Evolutionary conservation across 2,888 invertebrate species (phyloP).

Genomic region (Lepetodrilus schrolli): DNA sequence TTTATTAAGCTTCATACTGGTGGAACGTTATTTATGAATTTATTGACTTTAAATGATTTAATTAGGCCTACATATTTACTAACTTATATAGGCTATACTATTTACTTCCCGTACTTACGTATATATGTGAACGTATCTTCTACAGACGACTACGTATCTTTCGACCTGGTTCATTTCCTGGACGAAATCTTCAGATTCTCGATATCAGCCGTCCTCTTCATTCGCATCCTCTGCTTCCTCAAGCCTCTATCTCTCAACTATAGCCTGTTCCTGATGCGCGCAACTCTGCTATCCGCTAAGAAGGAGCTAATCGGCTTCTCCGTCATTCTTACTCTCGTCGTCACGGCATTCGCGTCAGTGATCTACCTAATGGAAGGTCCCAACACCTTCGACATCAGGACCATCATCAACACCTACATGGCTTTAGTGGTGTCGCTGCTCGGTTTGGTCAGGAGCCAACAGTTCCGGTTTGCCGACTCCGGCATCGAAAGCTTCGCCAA

Average conservation of each 20-base stretch:
- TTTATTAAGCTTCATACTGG: too few species aligned
- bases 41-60: too few species aligned
- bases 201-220: conserved; percentile 32
- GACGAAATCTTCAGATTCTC: conserved; percentile 35
- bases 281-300: conserved; percentile 31
- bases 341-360: conserved; percentile 36
- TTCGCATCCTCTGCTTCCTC: conserved; percentile 36
- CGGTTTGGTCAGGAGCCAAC: neutral
- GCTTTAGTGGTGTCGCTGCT: neutral
- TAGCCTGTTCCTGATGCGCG: conserved; percentile 38
- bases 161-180: conserved; percentile 32
- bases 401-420: neutral
- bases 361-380: conserved; percentile 31
- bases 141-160: conserved; percentile 41
- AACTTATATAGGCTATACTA: too few species aligned
- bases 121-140: too few species aligned
- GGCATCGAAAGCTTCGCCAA: neutral
- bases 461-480: neutral
- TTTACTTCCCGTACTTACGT: too few species aligned
- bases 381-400: neutral
- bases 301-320: conserved; percentile 23
- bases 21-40: too few species aligned
- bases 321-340: conserved; percentile 29
- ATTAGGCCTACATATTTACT: too few species aligned
- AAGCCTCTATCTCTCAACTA: conserved; percentile 42